Evolutionary conservation across 1,140 invertebrate genomes (phyloP).

Genomic region (Aphis craccivora): DNA sequence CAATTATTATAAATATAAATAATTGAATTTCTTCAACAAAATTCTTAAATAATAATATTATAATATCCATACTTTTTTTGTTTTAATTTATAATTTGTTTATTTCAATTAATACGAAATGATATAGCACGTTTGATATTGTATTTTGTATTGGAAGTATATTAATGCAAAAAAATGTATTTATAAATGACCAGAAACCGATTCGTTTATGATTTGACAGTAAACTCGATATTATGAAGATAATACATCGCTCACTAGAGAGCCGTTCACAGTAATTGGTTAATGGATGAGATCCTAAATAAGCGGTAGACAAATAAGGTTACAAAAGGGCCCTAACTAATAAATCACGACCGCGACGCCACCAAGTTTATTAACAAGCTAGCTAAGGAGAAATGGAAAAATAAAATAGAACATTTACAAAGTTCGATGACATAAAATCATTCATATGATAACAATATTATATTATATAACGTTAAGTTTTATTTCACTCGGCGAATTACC

Average conservation of each 20-base stretch:
- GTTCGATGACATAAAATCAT: conserved; percentile 14
- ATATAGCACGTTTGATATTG: background rate
- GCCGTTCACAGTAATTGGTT: conserved; percentile 36
- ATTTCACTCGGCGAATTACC: background rate
- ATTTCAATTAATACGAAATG: background rate
- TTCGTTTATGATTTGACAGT: background rate
- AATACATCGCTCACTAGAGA: conserved; percentile 54
- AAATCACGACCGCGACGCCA: background rate
- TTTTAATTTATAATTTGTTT: background rate
- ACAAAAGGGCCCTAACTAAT: conserved; percentile 13
- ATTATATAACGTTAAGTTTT: background rate
- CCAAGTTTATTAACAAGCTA: background rate
- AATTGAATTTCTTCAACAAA: background rate
- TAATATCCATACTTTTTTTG: background rate
- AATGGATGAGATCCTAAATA: conserved; percentile 53
- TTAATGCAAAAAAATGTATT: background rate
- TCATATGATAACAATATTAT: background rate
- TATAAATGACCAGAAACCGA: background rate
- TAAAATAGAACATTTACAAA: background rate
- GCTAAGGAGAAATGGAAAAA: background rate
- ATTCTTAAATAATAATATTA: background rate
- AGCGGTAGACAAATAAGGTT: conserved; percentile 38
- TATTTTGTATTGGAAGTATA: background rate
- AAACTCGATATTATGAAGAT: conserved; percentile 36
- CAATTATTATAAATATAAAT: background rate